Base-by-base conservation (phyloP, 2,797 vertebrate species). In the Galagoides demidoff region DNA sequence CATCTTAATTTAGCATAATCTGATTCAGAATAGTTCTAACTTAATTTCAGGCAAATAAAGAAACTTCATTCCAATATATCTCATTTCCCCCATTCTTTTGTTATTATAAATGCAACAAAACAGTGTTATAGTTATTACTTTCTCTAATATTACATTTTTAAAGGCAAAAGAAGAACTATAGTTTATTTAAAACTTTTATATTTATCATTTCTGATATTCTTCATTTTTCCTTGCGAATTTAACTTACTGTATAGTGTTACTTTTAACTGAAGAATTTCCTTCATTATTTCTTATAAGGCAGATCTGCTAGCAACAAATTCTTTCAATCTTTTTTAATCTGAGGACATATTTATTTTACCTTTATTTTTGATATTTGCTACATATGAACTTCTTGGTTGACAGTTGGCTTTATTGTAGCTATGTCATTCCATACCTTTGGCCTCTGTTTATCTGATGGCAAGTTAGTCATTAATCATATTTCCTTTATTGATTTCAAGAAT, bases 1-100 rank as follows among this genome's bases (percentile, higher is more conserved):
- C 85, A 63, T 77, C 79, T 92, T 96, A 64, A 84, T 23, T 87
- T 90, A 88, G 55, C 12, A n/a, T 43, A 49, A 3, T 83, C 64
- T 81, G 23, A 57, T 82, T 89, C 66, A 77, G 27, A 91, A 82
- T 73, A 81, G 61, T 27, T 85, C 14, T 52, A 64, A 68, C 11
- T 71, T 55, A 23, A 85, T 71, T 90, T 94, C 83, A 61, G 45
- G 29, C 70, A 78, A 90, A 94, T 61, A 76, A 0, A n/a, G 55
- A 25, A 93, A 68, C n/a, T 71, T 88, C 29, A 19, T 74, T 82
- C 88, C 27, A 63, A 22, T 76, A 2, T 13, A 52, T 43, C 78
- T 85, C 77, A 49, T 34, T 22, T 17, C 37, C 39, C 55, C 34
- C 9, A n/a, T 39, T 5, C 19, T 93, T 90, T 49, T 64, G 45